These are phyloP conservation scores for Tetheella fluctuosa DNA, from an alignment of 2,888 invertebrate genomes.

Conservation along the genomic window DNA sequence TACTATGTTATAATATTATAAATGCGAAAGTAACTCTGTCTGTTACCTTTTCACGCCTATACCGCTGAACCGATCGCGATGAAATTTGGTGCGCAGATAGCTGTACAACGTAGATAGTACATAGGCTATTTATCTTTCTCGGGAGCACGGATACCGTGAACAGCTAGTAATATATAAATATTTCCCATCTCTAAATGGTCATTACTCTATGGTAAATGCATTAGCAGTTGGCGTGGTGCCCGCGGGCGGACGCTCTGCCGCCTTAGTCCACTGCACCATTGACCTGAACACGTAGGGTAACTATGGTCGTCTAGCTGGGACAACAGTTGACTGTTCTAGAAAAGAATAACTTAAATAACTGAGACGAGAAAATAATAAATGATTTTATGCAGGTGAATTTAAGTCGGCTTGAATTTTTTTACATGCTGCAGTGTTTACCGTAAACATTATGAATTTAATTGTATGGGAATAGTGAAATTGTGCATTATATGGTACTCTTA, in stretches of 20 bases:
- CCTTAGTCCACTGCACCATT: conserved; percentile 83
- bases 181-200: no score
- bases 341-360: neutral
- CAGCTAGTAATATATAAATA: no score
- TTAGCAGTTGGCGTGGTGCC: conserved; percentile 77
- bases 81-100: no score
- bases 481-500: no score
- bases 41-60: conserved; percentile 27
- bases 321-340: neutral
- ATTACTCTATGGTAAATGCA: conserved; percentile 53
- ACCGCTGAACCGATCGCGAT: no score
- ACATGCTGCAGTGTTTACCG: no score
- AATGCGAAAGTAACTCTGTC: conserved; percentile 10
- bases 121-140: no score
- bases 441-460: no score
- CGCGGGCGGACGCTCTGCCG: conserved; percentile 64
- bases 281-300: conserved; percentile 77
- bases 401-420: neutral
- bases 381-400: neutral
- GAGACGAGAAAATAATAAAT: neutral
- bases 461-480: no score
- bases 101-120: no score
- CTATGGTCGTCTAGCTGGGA: conserved; percentile 46
- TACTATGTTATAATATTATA: no score
- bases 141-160: no score